Conservation (phyloP, 2,113 vertebrate genomes). For the Ginglymostoma cirratum region DNA sequence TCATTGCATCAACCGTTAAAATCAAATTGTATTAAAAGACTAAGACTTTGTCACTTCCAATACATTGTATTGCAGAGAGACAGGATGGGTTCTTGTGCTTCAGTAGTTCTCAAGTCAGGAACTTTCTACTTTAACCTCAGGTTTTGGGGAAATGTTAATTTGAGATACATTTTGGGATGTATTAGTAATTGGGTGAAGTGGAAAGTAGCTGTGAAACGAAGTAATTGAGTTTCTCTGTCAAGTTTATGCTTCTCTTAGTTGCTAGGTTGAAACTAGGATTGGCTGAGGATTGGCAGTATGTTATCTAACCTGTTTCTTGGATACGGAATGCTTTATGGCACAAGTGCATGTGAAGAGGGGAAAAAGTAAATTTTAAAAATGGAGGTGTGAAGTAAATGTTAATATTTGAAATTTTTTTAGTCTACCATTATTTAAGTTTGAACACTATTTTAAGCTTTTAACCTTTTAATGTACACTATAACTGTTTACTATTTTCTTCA, state of each 20-base stretch:
- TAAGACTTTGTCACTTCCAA: not conserved
- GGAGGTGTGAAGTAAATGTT: not conserved
- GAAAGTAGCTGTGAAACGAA: not conserved
- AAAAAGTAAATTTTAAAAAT: not conserved
- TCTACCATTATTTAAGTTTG: not conserved
- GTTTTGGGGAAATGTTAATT: not conserved
- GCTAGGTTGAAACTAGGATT: not conserved
- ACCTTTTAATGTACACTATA: not conserved
- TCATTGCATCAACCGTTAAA: not conserved
- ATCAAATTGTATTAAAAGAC: not conserved
- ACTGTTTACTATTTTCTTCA: not conserved
- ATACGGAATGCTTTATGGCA: not conserved
- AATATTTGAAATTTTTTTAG: not conserved
- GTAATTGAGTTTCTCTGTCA: not conserved
- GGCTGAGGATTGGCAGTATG: not conserved
- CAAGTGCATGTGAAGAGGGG: not conserved
- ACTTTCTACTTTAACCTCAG: not conserved
- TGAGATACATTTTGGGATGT: not conserved
- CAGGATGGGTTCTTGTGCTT: not conserved
- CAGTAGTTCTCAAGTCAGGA: not conserved
- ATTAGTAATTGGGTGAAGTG: too few species aligned
- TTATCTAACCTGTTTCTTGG: not conserved
- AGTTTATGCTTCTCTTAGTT: not conserved
- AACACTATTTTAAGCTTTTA: not conserved
- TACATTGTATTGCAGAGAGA: not conserved